These are phyloP conservation scores for Dicyrtomina minuta DNA, from an alignment of 2,888 invertebrate species.

Conservation along the genomic window DNA sequence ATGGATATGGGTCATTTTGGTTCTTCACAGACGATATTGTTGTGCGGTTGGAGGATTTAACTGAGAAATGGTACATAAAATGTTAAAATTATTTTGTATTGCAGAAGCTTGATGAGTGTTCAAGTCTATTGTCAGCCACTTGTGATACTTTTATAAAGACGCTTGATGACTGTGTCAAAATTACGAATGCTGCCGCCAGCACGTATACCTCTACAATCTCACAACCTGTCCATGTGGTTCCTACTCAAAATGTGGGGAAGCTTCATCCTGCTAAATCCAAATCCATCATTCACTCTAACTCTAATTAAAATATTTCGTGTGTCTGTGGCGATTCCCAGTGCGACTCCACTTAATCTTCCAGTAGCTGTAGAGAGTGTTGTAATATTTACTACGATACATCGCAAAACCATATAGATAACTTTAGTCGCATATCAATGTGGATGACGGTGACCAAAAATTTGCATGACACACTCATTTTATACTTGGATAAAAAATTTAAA, in stretches of 20 bases:
- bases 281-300: slow-evolving; percentile 47
- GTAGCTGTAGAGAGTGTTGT: not conserved
- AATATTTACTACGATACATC: not conserved
- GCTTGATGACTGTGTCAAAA: slow-evolving; percentile 75
- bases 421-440: not conserved
- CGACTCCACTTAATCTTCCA: not conserved
- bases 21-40: no score
- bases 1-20: no score
- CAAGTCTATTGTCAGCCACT: slow-evolving; percentile 71
- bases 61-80: no score
- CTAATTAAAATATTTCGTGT: slow-evolving; percentile 27
- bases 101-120: slow-evolving; percentile 72
- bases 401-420: not conserved
- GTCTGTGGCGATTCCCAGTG: not conserved
- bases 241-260: slow-evolving; percentile 31
- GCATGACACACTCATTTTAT: not conserved
- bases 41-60: no score
- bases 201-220: slow-evolving; percentile 31
- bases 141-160: slow-evolving; percentile 82
- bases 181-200: slow-evolving; percentile 43
- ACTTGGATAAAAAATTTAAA: not conserved
- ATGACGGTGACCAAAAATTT: not conserved
- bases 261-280: slow-evolving; percentile 38
- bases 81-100: slow-evolving; percentile 46
- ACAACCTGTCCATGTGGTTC: slow-evolving; percentile 40